These are phyloP conservation scores for Buceros bicornis DNA, from an alignment of 2,797 vertebrate species.

Conservation along the genomic window DNA sequence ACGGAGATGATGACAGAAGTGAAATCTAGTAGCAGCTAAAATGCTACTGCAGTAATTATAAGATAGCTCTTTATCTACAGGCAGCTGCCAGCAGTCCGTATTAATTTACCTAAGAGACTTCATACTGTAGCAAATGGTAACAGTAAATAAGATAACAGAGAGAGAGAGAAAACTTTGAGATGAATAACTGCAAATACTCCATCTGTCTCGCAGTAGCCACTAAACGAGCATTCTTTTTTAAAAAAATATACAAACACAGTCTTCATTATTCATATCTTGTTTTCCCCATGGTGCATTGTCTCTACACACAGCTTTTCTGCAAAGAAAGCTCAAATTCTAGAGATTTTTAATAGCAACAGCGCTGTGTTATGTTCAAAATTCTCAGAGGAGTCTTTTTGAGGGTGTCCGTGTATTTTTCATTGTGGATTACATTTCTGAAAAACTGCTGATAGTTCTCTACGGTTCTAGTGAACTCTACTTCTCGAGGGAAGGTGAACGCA, in stretches of 20 bases:
- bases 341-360: neutral
- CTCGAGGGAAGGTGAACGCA: neutral
- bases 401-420: neutral
- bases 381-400: neutral
- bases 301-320: neutral
- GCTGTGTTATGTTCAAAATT: neutral
- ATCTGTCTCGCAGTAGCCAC: neutral
- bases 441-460: neutral
- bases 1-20: neutral
- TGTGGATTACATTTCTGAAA: neutral
- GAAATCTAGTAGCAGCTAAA: conserved; percentile 43
- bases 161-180: neutral
- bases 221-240: neutral
- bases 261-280: neutral
- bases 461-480: no score
- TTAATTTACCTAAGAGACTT: conserved; percentile 23
- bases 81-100: conserved; percentile 30
- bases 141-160: neutral
- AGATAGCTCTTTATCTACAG: conserved; percentile 38
- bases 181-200: conserved; percentile 8
- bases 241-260: neutral
- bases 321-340: neutral
- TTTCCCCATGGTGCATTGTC: neutral
- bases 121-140: neutral
- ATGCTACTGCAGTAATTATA: conserved; percentile 37